These are phyloP conservation scores for Eupithecia subfuscata DNA, from an alignment of 2,888 invertebrate genomes.

Conservation along the genomic window DNA sequence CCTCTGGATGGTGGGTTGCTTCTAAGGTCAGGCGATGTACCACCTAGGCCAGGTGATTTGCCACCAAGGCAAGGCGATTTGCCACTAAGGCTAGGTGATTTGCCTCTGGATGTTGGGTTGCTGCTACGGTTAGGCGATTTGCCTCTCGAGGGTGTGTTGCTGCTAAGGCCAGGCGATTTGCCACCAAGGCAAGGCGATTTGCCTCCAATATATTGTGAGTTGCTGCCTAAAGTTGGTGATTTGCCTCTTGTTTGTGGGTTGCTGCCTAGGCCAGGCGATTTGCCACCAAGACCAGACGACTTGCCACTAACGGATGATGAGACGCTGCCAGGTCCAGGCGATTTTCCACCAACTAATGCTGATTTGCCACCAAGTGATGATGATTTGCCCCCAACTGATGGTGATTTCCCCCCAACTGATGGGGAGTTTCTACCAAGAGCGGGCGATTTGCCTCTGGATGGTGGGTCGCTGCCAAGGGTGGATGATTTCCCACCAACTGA, in stretches of 20 bases:
- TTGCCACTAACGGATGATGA: not conserved
- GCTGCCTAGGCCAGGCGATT: not conserved
- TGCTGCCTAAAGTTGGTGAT: conserved; percentile 14
- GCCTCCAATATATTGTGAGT: not conserved
- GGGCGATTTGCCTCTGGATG: not conserved
- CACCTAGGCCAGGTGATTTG: conserved; percentile 14
- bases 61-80: not conserved
- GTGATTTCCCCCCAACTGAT: not conserved
- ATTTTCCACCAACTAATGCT: not conserved
- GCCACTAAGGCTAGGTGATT: not conserved
- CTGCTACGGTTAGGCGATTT: not conserved
- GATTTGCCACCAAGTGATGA: conserved; percentile 14
- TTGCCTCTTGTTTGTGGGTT: conserved; percentile 9
- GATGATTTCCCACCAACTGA: not conserved
- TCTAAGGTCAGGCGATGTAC: not conserved
- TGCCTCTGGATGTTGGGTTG: not conserved
- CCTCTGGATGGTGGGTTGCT: not conserved
- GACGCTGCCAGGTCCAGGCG: no score
- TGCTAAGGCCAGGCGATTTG: conserved; percentile 13
- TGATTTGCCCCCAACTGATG: not conserved
- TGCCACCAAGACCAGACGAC: not conserved
- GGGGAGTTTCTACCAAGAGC: not conserved
- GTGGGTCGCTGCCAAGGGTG: not conserved
- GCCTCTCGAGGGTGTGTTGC: not conserved
- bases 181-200: not conserved